Conservation (phyloP, 2,888 invertebrate species). For the Thera obeliscata region DNA sequence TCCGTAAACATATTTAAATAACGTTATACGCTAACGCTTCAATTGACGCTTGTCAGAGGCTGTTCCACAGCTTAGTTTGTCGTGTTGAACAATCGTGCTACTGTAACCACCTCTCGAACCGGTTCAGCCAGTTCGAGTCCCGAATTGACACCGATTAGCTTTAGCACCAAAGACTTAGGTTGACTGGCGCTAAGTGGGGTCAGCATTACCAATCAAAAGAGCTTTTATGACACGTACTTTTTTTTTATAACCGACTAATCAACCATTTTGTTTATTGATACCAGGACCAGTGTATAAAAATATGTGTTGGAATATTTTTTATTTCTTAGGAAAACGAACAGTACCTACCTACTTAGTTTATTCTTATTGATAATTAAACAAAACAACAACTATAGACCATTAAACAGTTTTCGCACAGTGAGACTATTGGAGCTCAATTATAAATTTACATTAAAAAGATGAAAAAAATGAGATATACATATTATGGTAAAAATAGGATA, state of each 20-base stretch:
- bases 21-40: background rate
- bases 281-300: too few relatives aligned
- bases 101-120: slow-evolving; percentile 73
- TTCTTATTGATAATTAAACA: too few relatives aligned
- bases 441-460: too few relatives aligned
- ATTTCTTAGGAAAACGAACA: too few relatives aligned
- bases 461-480: too few relatives aligned
- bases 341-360: too few relatives aligned
- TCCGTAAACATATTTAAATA: background rate
- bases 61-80: slow-evolving; percentile 60
- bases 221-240: background rate
- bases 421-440: too few relatives aligned
- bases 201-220: background rate
- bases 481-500: too few relatives aligned
- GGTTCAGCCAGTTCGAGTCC: slow-evolving; percentile 69
- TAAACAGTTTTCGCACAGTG: too few relatives aligned
- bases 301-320: too few relatives aligned
- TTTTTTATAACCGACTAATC: background rate
- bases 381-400: too few relatives aligned
- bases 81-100: slow-evolving; percentile 74
- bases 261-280: too few relatives aligned
- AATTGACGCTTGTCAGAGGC: slow-evolving; percentile 1
- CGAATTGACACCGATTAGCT: slow-evolving; percentile 68
- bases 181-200: slow-evolving; percentile 20
- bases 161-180: slow-evolving; percentile 54